Conservation (phyloP, 2,797 vertebrate genomes). For the Falco naumanni region DNA sequence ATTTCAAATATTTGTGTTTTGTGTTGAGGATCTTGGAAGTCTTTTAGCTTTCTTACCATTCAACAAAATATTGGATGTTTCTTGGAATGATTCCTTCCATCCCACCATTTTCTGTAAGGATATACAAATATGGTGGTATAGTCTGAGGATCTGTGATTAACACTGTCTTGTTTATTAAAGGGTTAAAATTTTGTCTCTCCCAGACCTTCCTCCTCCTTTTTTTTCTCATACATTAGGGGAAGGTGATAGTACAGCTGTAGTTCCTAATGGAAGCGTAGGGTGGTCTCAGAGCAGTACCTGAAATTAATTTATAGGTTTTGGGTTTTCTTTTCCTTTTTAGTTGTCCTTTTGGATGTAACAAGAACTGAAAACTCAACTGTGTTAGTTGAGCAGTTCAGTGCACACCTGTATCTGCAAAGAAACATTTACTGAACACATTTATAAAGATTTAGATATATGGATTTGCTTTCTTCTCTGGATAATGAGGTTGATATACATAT, state of each 20-base stretch:
- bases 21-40: background rate
- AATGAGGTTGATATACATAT: background rate
- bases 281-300: background rate
- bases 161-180: background rate
- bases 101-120: background rate
- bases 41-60: background rate
- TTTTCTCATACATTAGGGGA: background rate
- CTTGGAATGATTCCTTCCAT: background rate
- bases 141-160: background rate
- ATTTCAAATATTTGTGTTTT: background rate
- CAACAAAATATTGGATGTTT: background rate
- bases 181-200: background rate
- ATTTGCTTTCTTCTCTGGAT: background rate
- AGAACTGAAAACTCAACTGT: background rate
- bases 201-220: background rate
- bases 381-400: background rate
- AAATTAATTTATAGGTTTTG: background rate
- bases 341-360: background rate
- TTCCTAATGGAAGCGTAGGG: background rate
- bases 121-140: background rate
- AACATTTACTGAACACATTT: background rate
- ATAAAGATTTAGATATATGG: background rate
- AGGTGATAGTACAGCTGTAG: background rate
- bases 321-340: background rate
- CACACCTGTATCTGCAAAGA: background rate